Evolutionary conservation across 2,113 vertebrate species (phyloP), one percentile per base, ranked within the genome.

Genomic region (Tautogolabrus adspersus): DNA sequence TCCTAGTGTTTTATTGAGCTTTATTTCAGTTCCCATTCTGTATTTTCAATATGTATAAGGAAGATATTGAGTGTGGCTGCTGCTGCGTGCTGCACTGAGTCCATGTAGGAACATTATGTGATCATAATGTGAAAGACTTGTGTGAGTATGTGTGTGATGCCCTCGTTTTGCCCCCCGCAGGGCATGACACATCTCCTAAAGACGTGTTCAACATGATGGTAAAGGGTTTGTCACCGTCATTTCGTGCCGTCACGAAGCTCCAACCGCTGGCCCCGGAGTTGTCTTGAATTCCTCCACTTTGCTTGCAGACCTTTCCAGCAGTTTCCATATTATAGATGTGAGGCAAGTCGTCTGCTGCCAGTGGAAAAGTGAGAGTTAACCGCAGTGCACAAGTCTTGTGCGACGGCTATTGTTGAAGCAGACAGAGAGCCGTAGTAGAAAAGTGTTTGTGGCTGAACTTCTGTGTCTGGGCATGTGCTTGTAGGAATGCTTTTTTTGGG

Each of bases 1-100:
- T 91, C 79, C 77, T 76, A 91, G 77, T 87, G 78, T 90, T 90
- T 89, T 89, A 87, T 88, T 92, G 86, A 87, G 91, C 82, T 91
- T 90, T 78, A 88, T 89, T 86, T 90, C 84, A 88, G 82, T 88
- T 88, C 86, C 55, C 67, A 83, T 87, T 83, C 85, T 47, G 71
- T 69, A 23, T 92, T 49, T 84, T 82, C 83, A 86, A 82, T 87
- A 87, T 86, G 80, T 81, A 84, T 74, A 83, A 68, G 66, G 46
- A 55, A 73, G 86, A 87, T 87, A 87, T 87, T 79, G 75, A 86
- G 82, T 59, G 62, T 74, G 86, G 82, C 70, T 81, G 73, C 78
- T 61, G 51, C 73, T 84, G 73, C 59, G 22, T 84, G 85, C 62
- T 16, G 26, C 60, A 74, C 81, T 46, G 65, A 77, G 71, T 64